These are phyloP conservation scores for Drosophila nigritarsus DNA, from an alignment of 2,888 invertebrate genomes.

Conservation along the genomic window DNA sequence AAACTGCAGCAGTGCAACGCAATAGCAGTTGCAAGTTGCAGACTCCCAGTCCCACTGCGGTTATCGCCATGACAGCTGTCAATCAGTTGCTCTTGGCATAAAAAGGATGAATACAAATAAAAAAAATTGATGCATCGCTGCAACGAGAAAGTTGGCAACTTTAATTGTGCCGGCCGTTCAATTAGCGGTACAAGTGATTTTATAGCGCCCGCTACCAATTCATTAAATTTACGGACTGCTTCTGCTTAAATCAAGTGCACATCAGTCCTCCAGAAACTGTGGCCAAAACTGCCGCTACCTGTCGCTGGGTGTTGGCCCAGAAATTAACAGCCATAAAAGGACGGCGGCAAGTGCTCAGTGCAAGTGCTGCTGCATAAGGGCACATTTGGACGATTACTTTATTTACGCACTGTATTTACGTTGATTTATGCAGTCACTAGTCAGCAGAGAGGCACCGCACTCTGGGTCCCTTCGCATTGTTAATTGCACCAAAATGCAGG, in stretches of 20 bases:
- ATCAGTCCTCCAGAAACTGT: conserved; percentile 9
- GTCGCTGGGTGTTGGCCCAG: conserved; percentile 71
- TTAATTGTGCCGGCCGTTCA: conserved; percentile 69
- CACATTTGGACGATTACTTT: conserved; percentile 76
- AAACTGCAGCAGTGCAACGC: conserved; percentile 35
- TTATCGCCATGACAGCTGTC: conserved; percentile 81
- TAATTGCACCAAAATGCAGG: conserved; percentile 79
- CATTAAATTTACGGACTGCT: conserved; percentile 23
- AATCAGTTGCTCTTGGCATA: conserved; percentile 53
- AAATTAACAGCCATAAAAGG: conserved; percentile 63
- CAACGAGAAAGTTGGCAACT: conserved; percentile 64
- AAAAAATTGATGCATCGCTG: conserved; percentile 32
- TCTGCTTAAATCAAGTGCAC: conserved; percentile 24
- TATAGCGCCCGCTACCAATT: conserved; percentile 66
- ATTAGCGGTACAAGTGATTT: conserved; percentile 78
- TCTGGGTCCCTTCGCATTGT: conserved; percentile 46
- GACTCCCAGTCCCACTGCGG: conserved; percentile 67
- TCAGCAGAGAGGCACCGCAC: conserved; percentile 17
- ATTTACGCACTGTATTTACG: conserved; percentile 73
- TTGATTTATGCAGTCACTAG: conserved; percentile 74
- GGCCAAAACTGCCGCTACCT: conserved; percentile 22
- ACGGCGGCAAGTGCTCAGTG: conserved; percentile 1
- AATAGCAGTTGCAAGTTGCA: conserved; percentile 21
- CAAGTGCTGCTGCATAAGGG: conserved; percentile 41
- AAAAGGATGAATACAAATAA: conserved; percentile 10